Conservation (phyloP, 2,797 vertebrate species). For the Lepidocolaptes lacrymiger region DNA sequence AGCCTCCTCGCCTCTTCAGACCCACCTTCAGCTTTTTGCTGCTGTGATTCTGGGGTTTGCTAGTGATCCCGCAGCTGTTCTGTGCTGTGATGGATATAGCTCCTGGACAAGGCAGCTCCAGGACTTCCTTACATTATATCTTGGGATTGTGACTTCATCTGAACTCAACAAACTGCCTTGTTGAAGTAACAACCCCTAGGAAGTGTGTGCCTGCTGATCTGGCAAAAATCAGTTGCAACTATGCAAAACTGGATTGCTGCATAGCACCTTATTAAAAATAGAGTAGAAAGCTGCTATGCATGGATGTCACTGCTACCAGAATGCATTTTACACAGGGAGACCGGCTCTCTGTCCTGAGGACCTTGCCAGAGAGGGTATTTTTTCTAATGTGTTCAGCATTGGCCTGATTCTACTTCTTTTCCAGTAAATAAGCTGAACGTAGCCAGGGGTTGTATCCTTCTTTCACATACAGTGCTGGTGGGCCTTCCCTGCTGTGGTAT, state of each 20-base stretch:
- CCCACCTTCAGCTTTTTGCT: background rate
- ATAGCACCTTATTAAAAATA: background rate
- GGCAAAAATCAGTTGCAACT: background rate
- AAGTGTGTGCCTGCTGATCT: background rate
- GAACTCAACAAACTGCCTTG: background rate
- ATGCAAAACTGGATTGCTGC: background rate
- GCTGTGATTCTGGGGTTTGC: background rate
- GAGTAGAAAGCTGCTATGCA: background rate
- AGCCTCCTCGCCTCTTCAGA: background rate
- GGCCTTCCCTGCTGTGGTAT: background rate
- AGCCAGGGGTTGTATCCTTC: background rate
- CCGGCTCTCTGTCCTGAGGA: background rate
- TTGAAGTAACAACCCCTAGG: background rate
- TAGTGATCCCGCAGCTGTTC: rapidly evolving
- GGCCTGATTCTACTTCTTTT: background rate
- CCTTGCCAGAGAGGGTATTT: background rate
- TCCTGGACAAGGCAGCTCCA: rapidly evolving
- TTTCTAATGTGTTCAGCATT: background rate
- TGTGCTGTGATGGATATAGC: rapidly evolving
- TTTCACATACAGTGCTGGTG: background rate
- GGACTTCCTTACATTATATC: background rate
- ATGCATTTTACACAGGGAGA: background rate
- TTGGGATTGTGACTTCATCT: background rate
- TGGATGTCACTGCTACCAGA: background rate
- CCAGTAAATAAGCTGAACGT: background rate